Evolutionary conservation across 2,113 vertebrate genomes (phyloP).

Genomic region (Spilogale gracilis): DNA sequence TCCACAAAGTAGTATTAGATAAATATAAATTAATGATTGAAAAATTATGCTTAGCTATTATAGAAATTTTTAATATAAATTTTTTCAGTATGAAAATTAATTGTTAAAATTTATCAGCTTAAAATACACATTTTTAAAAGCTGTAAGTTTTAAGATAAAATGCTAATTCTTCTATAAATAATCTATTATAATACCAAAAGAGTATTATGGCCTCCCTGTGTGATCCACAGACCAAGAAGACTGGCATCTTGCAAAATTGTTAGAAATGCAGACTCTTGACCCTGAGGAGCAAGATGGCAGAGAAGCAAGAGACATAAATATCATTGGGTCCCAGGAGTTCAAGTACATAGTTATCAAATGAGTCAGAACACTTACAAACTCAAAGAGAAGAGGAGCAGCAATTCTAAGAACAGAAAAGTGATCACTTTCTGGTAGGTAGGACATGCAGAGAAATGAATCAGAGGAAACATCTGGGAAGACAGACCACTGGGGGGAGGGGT

Average conservation of each 20-base stretch:
- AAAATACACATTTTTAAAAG: background rate
- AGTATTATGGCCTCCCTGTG: background rate
- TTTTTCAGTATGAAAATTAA: background rate
- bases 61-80: conserved; percentile 10
- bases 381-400: too few species aligned
- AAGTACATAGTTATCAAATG: too few species aligned
- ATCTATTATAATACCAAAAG: background rate
- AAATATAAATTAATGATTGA: background rate
- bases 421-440: too few species aligned
- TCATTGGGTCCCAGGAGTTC: too few species aligned
- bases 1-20: background rate
- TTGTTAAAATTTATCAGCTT: background rate
- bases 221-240: background rate
- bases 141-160: background rate
- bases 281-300: background rate
- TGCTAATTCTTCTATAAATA: background rate
- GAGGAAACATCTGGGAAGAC: too few species aligned
- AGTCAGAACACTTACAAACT: too few species aligned
- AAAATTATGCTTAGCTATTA: background rate
- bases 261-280: background rate
- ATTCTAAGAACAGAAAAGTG: too few species aligned
- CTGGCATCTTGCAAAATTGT: background rate
- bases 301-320: too few species aligned
- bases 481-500: too few species aligned
- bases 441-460: too few species aligned